Base-by-base conservation (phyloP, 2,797 vertebrate genomes). In the Sebastiscus albofasciatus region DNA sequence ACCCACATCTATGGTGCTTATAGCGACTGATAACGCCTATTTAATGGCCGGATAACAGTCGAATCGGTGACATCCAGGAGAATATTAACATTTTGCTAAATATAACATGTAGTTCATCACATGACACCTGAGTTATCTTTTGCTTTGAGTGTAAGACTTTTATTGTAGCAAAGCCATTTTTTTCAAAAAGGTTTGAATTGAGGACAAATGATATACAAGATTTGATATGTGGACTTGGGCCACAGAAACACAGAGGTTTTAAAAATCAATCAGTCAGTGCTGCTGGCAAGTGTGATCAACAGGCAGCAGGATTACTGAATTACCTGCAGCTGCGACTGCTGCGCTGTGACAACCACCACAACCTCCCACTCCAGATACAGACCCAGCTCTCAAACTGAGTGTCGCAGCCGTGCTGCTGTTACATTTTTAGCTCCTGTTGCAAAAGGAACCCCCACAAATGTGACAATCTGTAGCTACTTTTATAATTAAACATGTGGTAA, bases 261-360 rank as follows among this genome's bases (percentile, higher is more conserved):
- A 5, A 27, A 54, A 42, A 8, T 58, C 16, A 79, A 82, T 69
- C 46, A 79, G 68, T 84, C 42, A 79, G 4, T 49, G 67, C 11
- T 58, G 65, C 71, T 81, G 83, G 46, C 65, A 67, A 52, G 54
- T 31, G 3, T 60, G 54, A 79, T 60, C 65, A 81, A 70, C 77
- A 70, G 73, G 33, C 61, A 60, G 67, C 65, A 72, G 75, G 52
- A 86, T 77, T 79, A 75, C 71, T 49, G 27, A 66, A 34, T 67
- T 77, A 77, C 64, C 69, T 59, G 58, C 62, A 77, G 68, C 70
- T 84, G 65, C 58, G n/a, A 54, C 52, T 54, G 52, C 20, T 77
- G 39, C 5, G 18, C 66, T 68, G 31, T 68, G 52, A 75, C 64
- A 76, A 68, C n/a, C 49, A 67, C 20, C 39, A 49, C 22, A 33